Base-by-base conservation (phyloP, 2,113 vertebrate genomes). In the Xyrauchen texanus region DNA sequence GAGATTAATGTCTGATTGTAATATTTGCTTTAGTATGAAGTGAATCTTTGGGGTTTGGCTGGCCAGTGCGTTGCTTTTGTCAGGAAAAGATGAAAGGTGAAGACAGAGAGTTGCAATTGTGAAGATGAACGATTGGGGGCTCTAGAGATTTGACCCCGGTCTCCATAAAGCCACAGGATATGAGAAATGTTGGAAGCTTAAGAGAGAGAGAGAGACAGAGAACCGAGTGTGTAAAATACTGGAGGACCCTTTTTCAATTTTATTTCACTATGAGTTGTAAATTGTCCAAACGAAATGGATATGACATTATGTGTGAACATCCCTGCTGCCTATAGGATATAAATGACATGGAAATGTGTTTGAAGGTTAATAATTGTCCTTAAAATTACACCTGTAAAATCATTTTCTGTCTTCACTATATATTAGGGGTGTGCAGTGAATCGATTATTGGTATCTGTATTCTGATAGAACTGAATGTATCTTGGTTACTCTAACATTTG, bases 141-240 rank as follows among this genome's bases (percentile, higher is more conserved):
- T 81, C 79, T 67, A 11, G 76, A 77, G 84, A 68, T 77, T 78
- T 85, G 79, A 81, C 74, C 79, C 34, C 2, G 63, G 71, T 58
- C 79, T 78, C 76, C 81, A 83, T 81, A 85, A 85, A 76, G 76
- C 79, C 78, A 49, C 70, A 80, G 81, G 75, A 85, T 78, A 83
- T 83, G 81, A 85, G 64, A 85, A 80, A 81, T 70, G 70, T 64
- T 78, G 65, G 83, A 80, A 55, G 68, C 57, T 52, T 46, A 51
- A 44, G 42, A 53, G 47, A 46, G 15, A 13, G 67, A 34, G 21
- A 34, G 21, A 34, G 21, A 34, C 21, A 34, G 21, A 1, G 21
- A n/a, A 11, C 7, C 9, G 80, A 65, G 34, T 76, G 58, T 55
- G 53, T 76, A 49, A 45, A 16, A 42, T 42, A 58, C 13, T 7